Conservation (phyloP, 2,888 invertebrate genomes). For the Augiades crinisus region DNA sequence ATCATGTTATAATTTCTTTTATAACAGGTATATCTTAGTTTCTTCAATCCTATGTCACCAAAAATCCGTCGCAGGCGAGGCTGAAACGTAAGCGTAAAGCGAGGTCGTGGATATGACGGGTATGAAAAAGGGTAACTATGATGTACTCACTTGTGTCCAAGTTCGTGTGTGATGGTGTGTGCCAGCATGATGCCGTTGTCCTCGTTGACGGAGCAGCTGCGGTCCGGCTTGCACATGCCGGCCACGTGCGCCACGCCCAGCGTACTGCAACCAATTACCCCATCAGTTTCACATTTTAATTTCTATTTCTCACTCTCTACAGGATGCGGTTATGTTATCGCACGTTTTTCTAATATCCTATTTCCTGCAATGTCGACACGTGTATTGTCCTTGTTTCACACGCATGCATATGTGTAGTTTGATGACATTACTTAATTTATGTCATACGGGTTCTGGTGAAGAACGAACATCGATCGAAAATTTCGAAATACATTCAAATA, state of each 20-base stretch:
- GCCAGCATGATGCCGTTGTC: conserved; percentile 94
- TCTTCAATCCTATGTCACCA: no score
- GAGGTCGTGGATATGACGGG: no score
- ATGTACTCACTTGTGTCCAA: conserved; percentile 93
- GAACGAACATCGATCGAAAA: no score
- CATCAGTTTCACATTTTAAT: conserved; percentile 11
- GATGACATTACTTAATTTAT: neutral
- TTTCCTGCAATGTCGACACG: conserved; percentile 3
- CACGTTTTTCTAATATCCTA: conserved; percentile 13
- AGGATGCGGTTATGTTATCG: conserved; percentile 12
- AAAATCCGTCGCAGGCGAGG: no score
- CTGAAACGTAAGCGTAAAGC: no score
- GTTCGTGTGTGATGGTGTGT: conserved; percentile 94
- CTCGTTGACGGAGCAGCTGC: conserved; percentile 94
- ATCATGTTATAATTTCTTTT: no score
- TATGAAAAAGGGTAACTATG: no score
- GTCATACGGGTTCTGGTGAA: neutral
- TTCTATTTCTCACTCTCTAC: conserved; percentile 12
- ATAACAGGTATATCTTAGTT: no score
- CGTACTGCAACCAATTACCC: conserved; percentile 78
- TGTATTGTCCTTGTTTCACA: conserved; percentile 2
- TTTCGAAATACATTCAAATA: no score
- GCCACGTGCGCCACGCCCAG: conserved; percentile 94
- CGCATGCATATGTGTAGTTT: neutral
- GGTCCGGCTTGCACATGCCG: conserved; percentile 92